Evolutionary conservation across 1,140 invertebrate genomes (phyloP).

Genomic region (Sinonovacula constricta): DNA sequence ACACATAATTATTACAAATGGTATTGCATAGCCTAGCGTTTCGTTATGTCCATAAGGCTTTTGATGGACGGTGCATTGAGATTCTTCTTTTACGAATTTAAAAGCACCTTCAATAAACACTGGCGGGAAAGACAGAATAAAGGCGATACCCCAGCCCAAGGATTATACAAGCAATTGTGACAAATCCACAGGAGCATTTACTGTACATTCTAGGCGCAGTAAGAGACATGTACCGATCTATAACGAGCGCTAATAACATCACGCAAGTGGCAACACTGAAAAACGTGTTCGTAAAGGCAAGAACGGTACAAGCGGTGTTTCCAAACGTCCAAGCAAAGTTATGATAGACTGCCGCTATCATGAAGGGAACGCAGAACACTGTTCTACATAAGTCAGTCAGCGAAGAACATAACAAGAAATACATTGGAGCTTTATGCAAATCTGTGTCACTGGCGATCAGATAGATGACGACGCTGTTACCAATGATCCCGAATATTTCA

Average conservation of each 20-base stretch:
- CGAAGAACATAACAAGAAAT: conserved; percentile 71
- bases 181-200: conserved; percentile 62
- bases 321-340: conserved; percentile 69
- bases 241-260: conserved; percentile 67
- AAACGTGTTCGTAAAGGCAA: conserved; percentile 74
- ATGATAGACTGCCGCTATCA: conserved; percentile 67
- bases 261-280: conserved; percentile 70
- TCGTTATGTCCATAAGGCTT: conserved; percentile 67
- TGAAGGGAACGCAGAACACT: conserved; percentile 72
- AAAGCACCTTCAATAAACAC: conserved; percentile 71
- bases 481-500: conserved; percentile 59
- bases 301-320: conserved; percentile 64
- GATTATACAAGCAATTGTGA: conserved; percentile 62
- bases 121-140: conserved; percentile 69
- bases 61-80: conserved; percentile 72
- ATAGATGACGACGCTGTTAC: conserved; percentile 66
- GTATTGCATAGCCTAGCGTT: conserved; percentile 68
- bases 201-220: conserved; percentile 66
- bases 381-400: conserved; percentile 70
- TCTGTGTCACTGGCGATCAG: conserved; percentile 65
- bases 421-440: conserved; percentile 72
- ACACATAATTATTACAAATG: conserved; percentile 63
- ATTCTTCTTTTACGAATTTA: conserved; percentile 66
- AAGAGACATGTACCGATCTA: conserved; percentile 70
- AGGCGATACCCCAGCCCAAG: conserved; percentile 67